Evolutionary conservation across 1,140 invertebrate species (phyloP), one percentile per base, ranked within the genome.

Genomic region (Pectinophora gossypiella): DNA sequence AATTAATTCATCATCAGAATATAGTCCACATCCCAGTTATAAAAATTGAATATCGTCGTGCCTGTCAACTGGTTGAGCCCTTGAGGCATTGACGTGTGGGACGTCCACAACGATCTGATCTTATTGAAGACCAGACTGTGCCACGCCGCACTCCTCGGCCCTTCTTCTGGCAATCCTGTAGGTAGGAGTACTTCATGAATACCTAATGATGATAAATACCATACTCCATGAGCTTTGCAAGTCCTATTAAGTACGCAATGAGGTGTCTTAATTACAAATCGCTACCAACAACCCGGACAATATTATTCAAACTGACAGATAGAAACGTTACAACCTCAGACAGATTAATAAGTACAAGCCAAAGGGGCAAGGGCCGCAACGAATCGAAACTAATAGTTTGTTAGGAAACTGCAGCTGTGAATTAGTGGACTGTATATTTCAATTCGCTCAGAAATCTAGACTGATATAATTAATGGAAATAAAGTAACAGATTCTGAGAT

Each of bases 61-160:
- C 90, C 90, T 88, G 90, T 90, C 54, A 95, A 89, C 85, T 95
- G 94, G 90, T 95, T 95, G 63, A 95, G 89, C 64, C 94, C 94
- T 76, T 90, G 91, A 32, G 92, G 88, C 45, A 91, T 91, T 42
- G 90, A 92, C 16, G 92, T 91, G 59, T 94, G 93, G 59, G 91
- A 91, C 60, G 90, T 94, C 94, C 95, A 96, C 49, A 96, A 85
- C 9, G 94, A 95, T 72, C 94, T 94, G 77, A 96, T 96, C 90
- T 96, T 96, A 68, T 94, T 94, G 67, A 96, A 91, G 50, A 95
- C 93, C 58, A 94, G 83, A 45, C 93, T 94, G 19, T 93, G 93
- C 92, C 94, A 94, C 61, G 92, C 89, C 67, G 89, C 81, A 50
- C 68, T 84, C 48, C 84, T 64, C 12, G 81, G 78, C 35, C 84